A percentile compares a stretch with the other conserved stretches of the same genome.
Evolutionary conservation across 2,113 vertebrate genomes (phyloP).

Genomic region (Chunga burmeisteri): DNA sequence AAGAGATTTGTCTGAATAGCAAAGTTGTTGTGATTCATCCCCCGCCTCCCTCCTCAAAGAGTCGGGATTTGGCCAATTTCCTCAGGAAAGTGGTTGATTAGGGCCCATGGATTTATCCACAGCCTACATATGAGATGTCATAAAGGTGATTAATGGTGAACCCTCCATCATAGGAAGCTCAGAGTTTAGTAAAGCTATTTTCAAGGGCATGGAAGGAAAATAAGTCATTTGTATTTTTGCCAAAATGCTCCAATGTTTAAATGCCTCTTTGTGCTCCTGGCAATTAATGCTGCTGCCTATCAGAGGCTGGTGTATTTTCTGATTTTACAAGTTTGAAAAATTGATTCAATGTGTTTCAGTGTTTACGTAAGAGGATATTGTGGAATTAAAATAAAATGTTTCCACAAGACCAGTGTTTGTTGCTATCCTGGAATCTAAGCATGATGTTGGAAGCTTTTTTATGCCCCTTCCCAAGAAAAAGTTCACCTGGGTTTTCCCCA

Average conservation of each 20-base stretch:
- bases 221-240: constrained; percentile 71
- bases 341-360: constrained; percentile 67
- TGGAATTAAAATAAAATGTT: constrained; percentile 59
- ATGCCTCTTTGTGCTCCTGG: constrained; percentile 75
- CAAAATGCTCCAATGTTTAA: constrained; percentile 68
- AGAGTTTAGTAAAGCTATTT: constrained; percentile 76
- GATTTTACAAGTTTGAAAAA: constrained; percentile 71
- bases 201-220: constrained; percentile 71
- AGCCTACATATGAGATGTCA: constrained; percentile 74
- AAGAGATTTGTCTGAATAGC: constrained; percentile 82
- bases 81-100: constrained; percentile 84
- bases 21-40: constrained; percentile 75
- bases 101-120: constrained; percentile 71
- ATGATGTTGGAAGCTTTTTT: background rate
- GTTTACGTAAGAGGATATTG: constrained; percentile 60
- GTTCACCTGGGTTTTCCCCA: constrained; percentile 12
- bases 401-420: background rate
- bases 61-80: constrained; percentile 79
- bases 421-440: background rate
- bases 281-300: constrained; percentile 64
- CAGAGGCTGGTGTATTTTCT: constrained; percentile 63
- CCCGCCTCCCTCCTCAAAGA: constrained; percentile 65
- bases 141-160: constrained; percentile 80
- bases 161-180: constrained; percentile 73
- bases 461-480: background rate